Evolutionary conservation across 2,888 invertebrate species (phyloP).

Genomic region (Cephus runcator): DNA sequence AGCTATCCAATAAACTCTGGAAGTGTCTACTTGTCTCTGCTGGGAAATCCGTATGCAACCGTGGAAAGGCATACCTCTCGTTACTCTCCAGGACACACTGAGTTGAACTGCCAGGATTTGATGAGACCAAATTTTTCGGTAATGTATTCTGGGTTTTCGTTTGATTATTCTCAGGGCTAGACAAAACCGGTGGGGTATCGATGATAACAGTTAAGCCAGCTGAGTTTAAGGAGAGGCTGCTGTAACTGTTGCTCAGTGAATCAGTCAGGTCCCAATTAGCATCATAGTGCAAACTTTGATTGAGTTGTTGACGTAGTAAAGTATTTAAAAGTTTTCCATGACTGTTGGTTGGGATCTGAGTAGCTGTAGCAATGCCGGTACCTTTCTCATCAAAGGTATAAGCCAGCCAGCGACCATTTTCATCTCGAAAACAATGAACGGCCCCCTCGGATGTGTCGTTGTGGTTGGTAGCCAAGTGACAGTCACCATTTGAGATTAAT

Average conservation of each 20-base stretch:
- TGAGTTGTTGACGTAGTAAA: slow-evolving; percentile 54
- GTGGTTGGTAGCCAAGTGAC: slow-evolving; percentile 82
- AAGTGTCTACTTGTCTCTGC: slow-evolving; percentile 56
- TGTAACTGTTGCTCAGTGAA: slow-evolving; percentile 67
- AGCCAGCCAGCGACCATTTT: slow-evolving; percentile 87
- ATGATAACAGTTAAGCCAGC: slow-evolving; percentile 63
- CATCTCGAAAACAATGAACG: slow-evolving; percentile 87
- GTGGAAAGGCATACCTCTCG: slow-evolving; percentile 53
- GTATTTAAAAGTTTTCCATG: slow-evolving; percentile 59
- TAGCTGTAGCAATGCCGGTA: slow-evolving; percentile 68
- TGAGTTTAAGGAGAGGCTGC: slow-evolving; percentile 67
- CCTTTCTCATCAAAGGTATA: slow-evolving; percentile 87
- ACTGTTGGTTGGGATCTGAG: slow-evolving; percentile 44
- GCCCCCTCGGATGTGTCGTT: slow-evolving; percentile 85
- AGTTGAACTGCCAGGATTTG: slow-evolving; percentile 67
- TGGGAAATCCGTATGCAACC: slow-evolving; percentile 45
- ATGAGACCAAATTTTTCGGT: slow-evolving; percentile 44
- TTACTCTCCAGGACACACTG: slow-evolving; percentile 62
- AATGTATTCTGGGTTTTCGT: slow-evolving; percentile 49
- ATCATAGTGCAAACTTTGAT: slow-evolving; percentile 43
- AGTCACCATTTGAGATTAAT: slow-evolving; percentile 65
- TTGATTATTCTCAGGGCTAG: slow-evolving; percentile 49
- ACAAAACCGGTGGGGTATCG: slow-evolving; percentile 59
- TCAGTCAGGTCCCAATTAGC: slow-evolving; percentile 60
- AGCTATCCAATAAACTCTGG: slow-evolving; percentile 48